Base-by-base conservation (phyloP, 2,113 vertebrate species). In the Poecilia latipinna region DNA sequence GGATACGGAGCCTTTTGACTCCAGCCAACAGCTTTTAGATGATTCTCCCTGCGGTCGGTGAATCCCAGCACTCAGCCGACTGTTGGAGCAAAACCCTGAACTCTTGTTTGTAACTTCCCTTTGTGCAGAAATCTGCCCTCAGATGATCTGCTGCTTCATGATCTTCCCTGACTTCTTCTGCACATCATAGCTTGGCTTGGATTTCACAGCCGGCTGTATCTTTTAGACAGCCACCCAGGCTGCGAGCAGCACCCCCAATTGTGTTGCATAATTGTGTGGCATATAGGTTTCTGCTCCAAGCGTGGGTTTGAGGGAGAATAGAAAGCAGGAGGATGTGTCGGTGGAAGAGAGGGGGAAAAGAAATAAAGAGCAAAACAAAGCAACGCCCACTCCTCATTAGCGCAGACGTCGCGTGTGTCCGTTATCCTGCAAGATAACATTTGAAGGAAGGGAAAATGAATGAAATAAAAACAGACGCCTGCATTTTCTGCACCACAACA, bases 351-450 rank as follows among this genome's bases (percentile, higher is more conserved):
- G 74, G 77, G 82, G 70, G 35, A 32, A 32, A 72, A 54, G 73
- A 74, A 72, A 70, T 76, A 85, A 82, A 82, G 82, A 86, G 65
- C 67, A 68, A 88, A 83, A 92, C 84, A 89, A 83, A 90, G 78
- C 80, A 29, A 79, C 87, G 33, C 89, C 90, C 89, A 89, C 91
- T 86, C 77, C 83, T 88, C 86, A 86, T 90, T 91, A 93, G 88
- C 88, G 88, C 84, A 86, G 85, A 84, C 72, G 74, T 79, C 28
- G 82, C 35, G 7, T 81, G 83, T 64, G 80, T 89, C 83, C 76
- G 73, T 81, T 86, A 77, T 78, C 81, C 80, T 79, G 74, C 73
- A 70, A 82, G 73, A 82, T 86, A 85, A 81, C 83, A 63, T 86
- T 83, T 79, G 75, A 88, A 75, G 80, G 65, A 60, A 70, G 10